Base-by-base conservation (phyloP, 2,113 vertebrate genomes). In the Daboia siamensis region DNA sequence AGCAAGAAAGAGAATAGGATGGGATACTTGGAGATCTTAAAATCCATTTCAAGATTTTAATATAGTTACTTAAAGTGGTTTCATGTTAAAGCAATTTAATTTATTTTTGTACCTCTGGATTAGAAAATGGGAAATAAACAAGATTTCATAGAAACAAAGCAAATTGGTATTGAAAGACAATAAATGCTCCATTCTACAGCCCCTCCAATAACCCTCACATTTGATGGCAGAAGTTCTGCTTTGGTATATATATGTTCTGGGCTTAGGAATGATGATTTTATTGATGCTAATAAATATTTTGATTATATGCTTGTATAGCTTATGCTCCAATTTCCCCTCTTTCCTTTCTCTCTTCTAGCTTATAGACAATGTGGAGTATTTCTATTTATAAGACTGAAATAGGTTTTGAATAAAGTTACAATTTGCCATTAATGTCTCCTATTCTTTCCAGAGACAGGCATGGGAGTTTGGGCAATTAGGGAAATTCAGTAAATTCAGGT, bases 231-330 rank as follows among this genome's bases (percentile, higher is more conserved):
- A 93, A 90, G 90, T 52, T 92, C 91, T 94, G 0, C 0, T 92
- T 91, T 91, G n/a, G 85, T 87, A 64, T 69, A 23, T 90, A 56
- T 39, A 86, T 69, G 86, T 91, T 95, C 94, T 1, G 91, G 24
- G 93, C 24, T 87, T 52, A 23, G 17, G 93, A 86, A 88, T 55
- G 90, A 90, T 88, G 88, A 11, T 95, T 95, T 95, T 93, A 94
- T 48, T 87, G 90, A 51, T 1, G 23, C 24, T 93, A 61, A 95
- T 94, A 94, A 96, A 91, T 29, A 85, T 10, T 0, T 15, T 52
- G 93, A 88, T 91, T 0, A 48, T 11, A n/a, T 86, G 91, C 33
- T 46, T 48, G 12, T 46, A 90, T 92, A 48, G 29, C 54, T 10
- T 0, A 4, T 12, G 17, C 48, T 57, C 48, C 4, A 21, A 12